These are phyloP conservation scores for Austrofundulus limnaeus DNA, from an alignment of 2,113 vertebrate genomes.

Conservation along the genomic window DNA sequence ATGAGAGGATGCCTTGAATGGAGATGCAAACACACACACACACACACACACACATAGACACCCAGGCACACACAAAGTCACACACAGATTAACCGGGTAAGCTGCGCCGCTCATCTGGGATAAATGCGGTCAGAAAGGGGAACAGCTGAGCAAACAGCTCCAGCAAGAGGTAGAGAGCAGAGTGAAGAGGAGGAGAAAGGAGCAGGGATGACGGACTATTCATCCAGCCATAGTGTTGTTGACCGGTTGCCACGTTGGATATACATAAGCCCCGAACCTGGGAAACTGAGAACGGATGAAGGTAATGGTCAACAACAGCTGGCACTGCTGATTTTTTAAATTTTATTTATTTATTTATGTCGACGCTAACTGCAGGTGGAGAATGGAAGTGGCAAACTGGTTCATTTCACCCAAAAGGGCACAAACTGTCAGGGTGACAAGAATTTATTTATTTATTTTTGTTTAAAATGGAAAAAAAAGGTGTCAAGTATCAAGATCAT, in stretches of 20 bases:
- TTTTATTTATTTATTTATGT: not conserved
- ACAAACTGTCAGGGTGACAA: not conserved
- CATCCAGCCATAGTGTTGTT: constrained; percentile 47
- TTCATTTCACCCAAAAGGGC: constrained; percentile 1
- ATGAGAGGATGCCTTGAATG: constrained; percentile 48
- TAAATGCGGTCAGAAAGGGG: constrained; percentile 71
- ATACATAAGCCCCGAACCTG: constrained; percentile 59
- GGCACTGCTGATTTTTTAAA: not conserved
- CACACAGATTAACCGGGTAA: constrained; percentile 72
- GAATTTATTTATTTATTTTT: not conserved
- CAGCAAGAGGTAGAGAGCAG: constrained; percentile 55
- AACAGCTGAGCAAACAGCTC: constrained; percentile 74
- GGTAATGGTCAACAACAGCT: constrained; percentile 50
- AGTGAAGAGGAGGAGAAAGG: constrained; percentile 39
- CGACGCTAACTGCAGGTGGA: too few relatives aligned
- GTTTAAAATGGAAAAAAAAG: not conserved
- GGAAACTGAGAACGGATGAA: constrained; percentile 41
- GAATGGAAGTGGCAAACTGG: not conserved
- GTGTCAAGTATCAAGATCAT: not conserved
- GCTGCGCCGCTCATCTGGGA: constrained; percentile 70
- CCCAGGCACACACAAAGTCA: constrained; percentile 16
- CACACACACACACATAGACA: constrained; percentile 15
- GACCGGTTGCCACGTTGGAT: constrained; percentile 72
- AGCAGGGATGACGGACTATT: constrained; percentile 64
- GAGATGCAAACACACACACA: constrained; percentile 34